Conservation (phyloP, 1,140 invertebrate species). For the Apis cerana region DNA sequence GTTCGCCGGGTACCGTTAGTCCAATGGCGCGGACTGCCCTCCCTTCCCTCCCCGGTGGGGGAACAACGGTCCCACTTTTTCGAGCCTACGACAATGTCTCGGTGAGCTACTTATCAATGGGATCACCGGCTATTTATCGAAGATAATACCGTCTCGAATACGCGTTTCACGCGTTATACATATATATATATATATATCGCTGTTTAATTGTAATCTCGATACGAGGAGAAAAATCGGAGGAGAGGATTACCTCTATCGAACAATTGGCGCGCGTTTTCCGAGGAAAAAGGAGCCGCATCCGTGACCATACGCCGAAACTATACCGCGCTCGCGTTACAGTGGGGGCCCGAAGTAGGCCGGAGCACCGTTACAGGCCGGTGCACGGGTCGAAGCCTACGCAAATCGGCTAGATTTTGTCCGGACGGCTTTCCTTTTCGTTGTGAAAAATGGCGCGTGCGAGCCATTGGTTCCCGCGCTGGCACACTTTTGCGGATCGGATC, state of each 20-base stretch:
- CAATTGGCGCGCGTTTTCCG: not conserved
- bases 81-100: slow-evolving; percentile 73
- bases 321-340: slow-evolving; percentile 57
- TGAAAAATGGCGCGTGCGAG: slow-evolving; percentile 81
- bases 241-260: too few species aligned
- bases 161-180: too few species aligned
- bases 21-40: slow-evolving; percentile 69
- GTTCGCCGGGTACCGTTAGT: slow-evolving; percentile 75
- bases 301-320: slow-evolving; percentile 64
- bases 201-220: too few species aligned
- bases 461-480: slow-evolving; percentile 71
- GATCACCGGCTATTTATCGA: slow-evolving; percentile 71
- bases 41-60: too few species aligned
- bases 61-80: slow-evolving; percentile 57
- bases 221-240: too few species aligned
- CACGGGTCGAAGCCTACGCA: slow-evolving; percentile 69
- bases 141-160: not conserved
- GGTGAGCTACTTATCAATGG: slow-evolving; percentile 78
- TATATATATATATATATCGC: not conserved
- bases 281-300: not conserved
- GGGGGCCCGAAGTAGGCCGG: slow-evolving; percentile 75
- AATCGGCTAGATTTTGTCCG: slow-evolving; percentile 74
- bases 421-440: slow-evolving; percentile 81
- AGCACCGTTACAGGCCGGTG: slow-evolving; percentile 77
- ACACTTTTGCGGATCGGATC: slow-evolving; percentile 57